These are phyloP conservation scores for Pterois miles DNA, from an alignment of 2,797 vertebrate species.

Conservation along the genomic window DNA sequence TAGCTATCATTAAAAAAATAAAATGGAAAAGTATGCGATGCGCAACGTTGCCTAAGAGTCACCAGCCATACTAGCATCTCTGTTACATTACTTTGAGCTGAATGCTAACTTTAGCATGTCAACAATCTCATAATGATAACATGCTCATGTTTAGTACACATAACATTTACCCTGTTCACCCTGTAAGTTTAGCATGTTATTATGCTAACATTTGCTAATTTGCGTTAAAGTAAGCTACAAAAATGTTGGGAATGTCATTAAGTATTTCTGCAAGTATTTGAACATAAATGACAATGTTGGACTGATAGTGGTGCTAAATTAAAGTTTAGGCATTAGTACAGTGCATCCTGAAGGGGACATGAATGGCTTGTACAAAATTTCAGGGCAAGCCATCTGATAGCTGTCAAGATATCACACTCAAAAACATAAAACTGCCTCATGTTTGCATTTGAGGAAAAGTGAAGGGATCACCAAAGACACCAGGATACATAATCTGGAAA, in stretches of 20 bases:
- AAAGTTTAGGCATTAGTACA: background rate
- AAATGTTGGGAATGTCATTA: background rate
- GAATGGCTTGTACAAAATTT: background rate
- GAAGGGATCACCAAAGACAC: background rate
- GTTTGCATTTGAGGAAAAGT: background rate
- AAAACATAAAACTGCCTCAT: background rate
- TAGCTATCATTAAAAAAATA: too few species aligned
- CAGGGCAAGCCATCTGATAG: background rate
- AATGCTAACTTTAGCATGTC: background rate
- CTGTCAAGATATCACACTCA: background rate
- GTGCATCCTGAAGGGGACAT: background rate
- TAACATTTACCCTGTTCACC: background rate
- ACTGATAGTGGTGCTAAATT: background rate
- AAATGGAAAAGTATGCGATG: too few species aligned
- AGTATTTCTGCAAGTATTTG: background rate
- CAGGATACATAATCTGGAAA: background rate
- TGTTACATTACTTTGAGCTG: background rate
- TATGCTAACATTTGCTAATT: background rate
- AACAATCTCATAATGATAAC: background rate
- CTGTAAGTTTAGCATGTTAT: background rate
- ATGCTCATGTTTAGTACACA: background rate
- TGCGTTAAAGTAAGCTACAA: background rate
- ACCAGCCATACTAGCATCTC: background rate
- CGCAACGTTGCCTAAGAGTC: background rate
- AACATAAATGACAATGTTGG: rapidly evolving